Evolutionary conservation across 1,140 invertebrate genomes (phyloP).

Genomic region (Vanessa atalanta): DNA sequence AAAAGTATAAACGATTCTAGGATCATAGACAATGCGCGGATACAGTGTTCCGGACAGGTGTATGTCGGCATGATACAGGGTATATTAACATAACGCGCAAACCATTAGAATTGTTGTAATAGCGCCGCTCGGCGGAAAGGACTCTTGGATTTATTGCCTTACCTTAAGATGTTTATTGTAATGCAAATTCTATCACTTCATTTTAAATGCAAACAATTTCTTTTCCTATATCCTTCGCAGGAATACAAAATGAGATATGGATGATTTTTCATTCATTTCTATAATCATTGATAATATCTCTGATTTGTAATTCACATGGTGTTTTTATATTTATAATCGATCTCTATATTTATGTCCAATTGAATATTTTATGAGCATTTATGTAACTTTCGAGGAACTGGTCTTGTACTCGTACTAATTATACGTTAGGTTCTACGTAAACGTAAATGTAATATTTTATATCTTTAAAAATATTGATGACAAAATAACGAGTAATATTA

Average conservation of each 20-base stretch:
- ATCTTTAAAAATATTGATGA: too few relatives aligned
- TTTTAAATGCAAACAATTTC: conserved; percentile 47
- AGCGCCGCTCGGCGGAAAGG: conserved; percentile 46
- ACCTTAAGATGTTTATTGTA: conserved; percentile 44
- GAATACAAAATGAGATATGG: conserved; percentile 40
- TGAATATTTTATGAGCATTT: conserved; percentile 3
- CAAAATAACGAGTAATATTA: too few relatives aligned
- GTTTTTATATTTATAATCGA: conserved; percentile 20
- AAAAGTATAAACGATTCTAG: conserved; percentile 45
- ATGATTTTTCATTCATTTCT: conserved; percentile 36
- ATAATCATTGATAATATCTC: conserved; percentile 34
- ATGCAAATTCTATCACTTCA: conserved; percentile 45
- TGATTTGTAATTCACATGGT: conserved; percentile 8
- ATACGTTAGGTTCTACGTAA: too few relatives aligned
- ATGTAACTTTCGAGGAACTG: background rate
- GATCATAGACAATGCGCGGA: conserved; percentile 74
- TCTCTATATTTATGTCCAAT: background rate
- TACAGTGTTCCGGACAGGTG: conserved; percentile 73
- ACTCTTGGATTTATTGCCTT: conserved; percentile 60
- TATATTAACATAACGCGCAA: conserved; percentile 42
- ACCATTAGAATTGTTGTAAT: conserved; percentile 46
- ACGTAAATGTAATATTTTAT: too few relatives aligned
- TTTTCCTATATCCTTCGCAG: conserved; percentile 46
- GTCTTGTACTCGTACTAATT: background rate
- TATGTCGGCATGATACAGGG: conserved; percentile 42